phyloP scores from a whole-genome alignment of 2,888 invertebrate genomes.

The Xanthia togata region DNA sequence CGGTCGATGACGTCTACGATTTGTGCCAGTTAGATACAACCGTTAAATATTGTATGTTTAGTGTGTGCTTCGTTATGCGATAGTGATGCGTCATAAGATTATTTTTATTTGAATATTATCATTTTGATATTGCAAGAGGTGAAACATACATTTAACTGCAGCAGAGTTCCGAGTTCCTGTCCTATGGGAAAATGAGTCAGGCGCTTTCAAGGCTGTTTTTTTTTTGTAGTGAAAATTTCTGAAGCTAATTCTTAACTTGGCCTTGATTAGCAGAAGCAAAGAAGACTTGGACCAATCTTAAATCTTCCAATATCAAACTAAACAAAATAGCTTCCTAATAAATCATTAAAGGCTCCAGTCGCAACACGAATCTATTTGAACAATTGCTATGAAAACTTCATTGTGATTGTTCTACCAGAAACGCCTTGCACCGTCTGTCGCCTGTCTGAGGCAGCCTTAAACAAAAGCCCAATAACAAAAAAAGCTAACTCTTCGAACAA shows the following conservation, averaged over 20 bases:
- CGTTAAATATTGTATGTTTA: conserved; percentile 53
- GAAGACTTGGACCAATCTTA: neutral
- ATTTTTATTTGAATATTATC: conserved; percentile 41
- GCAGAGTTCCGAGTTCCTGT: no score
- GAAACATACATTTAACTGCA: neutral
- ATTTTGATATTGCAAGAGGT: conserved; percentile 14
- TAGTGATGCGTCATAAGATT: conserved; percentile 20
- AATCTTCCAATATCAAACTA: neutral
- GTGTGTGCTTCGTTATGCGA: conserved; percentile 50
- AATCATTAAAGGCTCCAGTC: neutral
- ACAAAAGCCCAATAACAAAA: conserved; percentile 6
- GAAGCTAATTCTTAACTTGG: neutral
- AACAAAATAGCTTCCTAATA: conserved; percentile 6
- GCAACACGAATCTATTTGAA: no score
- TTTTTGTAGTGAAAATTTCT: neutral
- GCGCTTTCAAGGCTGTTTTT: neutral
- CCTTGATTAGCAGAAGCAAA: neutral
- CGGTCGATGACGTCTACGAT: conserved; percentile 67
- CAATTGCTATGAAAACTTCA: no score
- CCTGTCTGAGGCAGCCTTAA: no score
- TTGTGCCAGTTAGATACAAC: conserved; percentile 66
- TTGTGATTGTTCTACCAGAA: no score
- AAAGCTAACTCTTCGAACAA: neutral
- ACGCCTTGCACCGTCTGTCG: no score
- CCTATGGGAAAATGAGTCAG: neutral